These are phyloP conservation scores for Actinia equina DNA, from an alignment of 64 coral and sea anemone species.

Conservation along the genomic window DNA sequence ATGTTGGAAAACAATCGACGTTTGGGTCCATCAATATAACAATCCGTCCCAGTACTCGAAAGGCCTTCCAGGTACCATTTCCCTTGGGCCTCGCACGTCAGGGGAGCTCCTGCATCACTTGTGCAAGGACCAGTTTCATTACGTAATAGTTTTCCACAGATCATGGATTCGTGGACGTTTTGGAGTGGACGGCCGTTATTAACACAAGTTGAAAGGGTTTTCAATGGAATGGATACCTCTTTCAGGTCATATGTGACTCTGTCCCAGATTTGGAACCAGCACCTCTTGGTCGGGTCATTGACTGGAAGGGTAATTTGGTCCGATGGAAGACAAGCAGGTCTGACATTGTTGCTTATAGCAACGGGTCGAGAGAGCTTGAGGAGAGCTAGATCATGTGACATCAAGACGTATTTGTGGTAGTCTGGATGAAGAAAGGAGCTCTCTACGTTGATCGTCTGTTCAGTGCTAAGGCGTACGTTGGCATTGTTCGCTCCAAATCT, in stretches of 20 bases:
- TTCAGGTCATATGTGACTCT: conserved; percentile 3
- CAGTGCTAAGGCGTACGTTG: neutral
- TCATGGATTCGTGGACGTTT: conserved; percentile 33
- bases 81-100: conserved; percentile 22
- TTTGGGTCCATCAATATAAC: conserved; percentile 19
- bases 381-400: conserved; percentile 46
- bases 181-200: conserved; percentile 7
- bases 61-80: conserved; percentile 57
- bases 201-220: conserved; percentile 1
- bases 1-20: conserved; percentile 44
- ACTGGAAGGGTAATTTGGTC: neutral
- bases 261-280: conserved; percentile 38
- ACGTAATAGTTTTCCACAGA: conserved; percentile 2
- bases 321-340: conserved; percentile 28
- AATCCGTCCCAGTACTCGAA: conserved; percentile 30
- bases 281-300: neutral
- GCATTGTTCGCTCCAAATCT: conserved; percentile 37
- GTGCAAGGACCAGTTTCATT: conserved; percentile 23
- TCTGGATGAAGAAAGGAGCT: conserved; percentile 35
- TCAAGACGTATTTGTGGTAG: conserved; percentile 7
- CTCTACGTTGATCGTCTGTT: conserved; percentile 25
- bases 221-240: conserved; percentile 20
- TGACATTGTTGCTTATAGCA: neutral
- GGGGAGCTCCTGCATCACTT: conserved; percentile 38
- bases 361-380: conserved; percentile 24